Evolutionary conservation across 2,888 invertebrate genomes (phyloP).

Genomic region (Congeria kusceri): DNA sequence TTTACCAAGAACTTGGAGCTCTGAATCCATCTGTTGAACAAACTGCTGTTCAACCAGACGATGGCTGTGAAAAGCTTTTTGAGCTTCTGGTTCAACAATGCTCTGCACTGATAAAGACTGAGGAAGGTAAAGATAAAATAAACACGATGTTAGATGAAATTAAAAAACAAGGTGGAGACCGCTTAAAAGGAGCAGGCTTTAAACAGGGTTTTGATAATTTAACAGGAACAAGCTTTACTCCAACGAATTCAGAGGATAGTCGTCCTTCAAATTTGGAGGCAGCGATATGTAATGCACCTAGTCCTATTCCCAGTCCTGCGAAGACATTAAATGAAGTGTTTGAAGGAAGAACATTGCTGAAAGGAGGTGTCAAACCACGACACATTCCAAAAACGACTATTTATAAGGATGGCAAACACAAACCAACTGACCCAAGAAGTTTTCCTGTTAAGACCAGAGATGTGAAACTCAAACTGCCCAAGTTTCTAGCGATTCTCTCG

Average conservation of each 20-base stretch:
- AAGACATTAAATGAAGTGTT: conserved; percentile 38
- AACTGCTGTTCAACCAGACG: not conserved
- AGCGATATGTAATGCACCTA: not conserved
- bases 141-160: conserved; percentile 36
- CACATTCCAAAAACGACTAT: conserved; percentile 66
- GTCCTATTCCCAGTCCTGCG: not conserved
- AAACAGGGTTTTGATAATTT: conserved; percentile 25
- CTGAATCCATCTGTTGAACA: too few relatives aligned
- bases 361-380: conserved; percentile 70
- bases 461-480: conserved; percentile 39
- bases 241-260: conserved; percentile 4
- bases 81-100: conserved; percentile 49
- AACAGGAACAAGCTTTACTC: not conserved
- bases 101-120: conserved; percentile 51
- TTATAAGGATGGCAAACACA: conserved; percentile 40
- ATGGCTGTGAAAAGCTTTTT: conserved; percentile 42
- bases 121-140: conserved; percentile 41
- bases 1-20: too few relatives aligned
- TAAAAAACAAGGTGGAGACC: conserved; percentile 29
- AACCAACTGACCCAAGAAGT: conserved; percentile 61
- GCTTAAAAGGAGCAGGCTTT: conserved; percentile 29
- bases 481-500: conserved; percentile 35
- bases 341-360: conserved; percentile 72
- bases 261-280: not conserved
- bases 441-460: not conserved